A percentile compares a stretch with the other conserved stretches of the same genome.
Conservation (phyloP, 2,888 invertebrate genomes). For the Eupithecia tripunctaria region DNA sequence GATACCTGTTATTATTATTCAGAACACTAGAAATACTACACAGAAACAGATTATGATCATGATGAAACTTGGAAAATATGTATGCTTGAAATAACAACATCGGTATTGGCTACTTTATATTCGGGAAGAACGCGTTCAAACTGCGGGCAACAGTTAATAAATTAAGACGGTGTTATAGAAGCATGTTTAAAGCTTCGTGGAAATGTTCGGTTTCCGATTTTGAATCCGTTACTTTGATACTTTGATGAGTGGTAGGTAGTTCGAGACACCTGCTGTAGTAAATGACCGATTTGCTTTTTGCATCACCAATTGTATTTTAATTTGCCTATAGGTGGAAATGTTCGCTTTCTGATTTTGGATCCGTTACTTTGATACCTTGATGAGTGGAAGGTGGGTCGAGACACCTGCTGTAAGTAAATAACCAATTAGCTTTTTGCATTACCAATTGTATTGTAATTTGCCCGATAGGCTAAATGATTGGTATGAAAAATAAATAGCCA, state of each 20-base stretch:
- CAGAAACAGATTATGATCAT: neutral
- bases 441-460: neutral
- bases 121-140: neutral
- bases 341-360: slow-evolving; percentile 50
- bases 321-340: too few relatives aligned
- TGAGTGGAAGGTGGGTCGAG: too few relatives aligned
- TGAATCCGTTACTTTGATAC: slow-evolving; percentile 45
- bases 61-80: neutral
- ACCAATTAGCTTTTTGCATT: neutral
- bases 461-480: neutral
- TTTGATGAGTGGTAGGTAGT: too few relatives aligned
- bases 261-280: slow-evolving; percentile 4
- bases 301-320: too few relatives aligned
- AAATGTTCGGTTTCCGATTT: slow-evolving; percentile 50
- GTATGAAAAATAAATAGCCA: neutral
- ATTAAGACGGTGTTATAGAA: slow-evolving; percentile 41
- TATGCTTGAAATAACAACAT: neutral
- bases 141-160: slow-evolving; percentile 42
- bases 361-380: slow-evolving; percentile 41
- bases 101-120: slow-evolving; percentile 1
- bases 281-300: neutral
- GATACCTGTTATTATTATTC: neutral
- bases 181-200: slow-evolving; percentile 43
- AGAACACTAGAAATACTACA: neutral
- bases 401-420: neutral